Evolutionary conservation across 64 coral and sea anemone species (phyloP), one percentile per base, ranked within the genome.

Genomic region (Montipora efflorescens): DNA sequence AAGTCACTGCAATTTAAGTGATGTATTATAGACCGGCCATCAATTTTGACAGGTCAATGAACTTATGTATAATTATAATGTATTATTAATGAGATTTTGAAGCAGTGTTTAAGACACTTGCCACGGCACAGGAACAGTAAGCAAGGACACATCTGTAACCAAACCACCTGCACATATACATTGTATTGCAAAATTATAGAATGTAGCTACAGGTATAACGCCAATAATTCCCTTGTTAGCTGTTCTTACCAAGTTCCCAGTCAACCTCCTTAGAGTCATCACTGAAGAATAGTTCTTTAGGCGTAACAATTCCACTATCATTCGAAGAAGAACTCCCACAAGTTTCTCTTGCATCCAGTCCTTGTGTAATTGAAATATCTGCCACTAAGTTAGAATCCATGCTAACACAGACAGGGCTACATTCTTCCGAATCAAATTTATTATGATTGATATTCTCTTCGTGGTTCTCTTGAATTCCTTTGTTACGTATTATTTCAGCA

Each of bases 241-340:
- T 23, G 8, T 19, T 66, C 82, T 50, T 50, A 86, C 82, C 82
- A 49, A 86, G 44, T 51, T 64, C 82, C 21, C 64, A 86, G 47
- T 86, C 82, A 51, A 50, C 76, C 49, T 78, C 76, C 8, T 78
- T 78, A 14, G 11, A 8, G 4, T 78, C 76, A 78, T 78, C 76
- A 49, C 12, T 50, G 3, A 78, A 8, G 47, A 78, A 78, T 4
- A 78, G 76, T 49, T 78, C 76, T 78, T 78, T 78, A 5, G 82
- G 82, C 6, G 82, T 86, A 62, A 86, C 82, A 6, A 86, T 72
- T 67, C 82, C 82, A 86, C 82, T 86, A 64, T 86, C 82, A 71
- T 86, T 73, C 1, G 82, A 72, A 0, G 82, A 86, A 49, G 45
- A 86, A 18, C 82, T 86, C 47, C 66, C 82, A 72, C 82, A 86